A percentile compares a stretch with the other conserved stretches of the same genome.
These are phyloP conservation scores for Ellobium chinense DNA, from an alignment of 2,888 invertebrate genomes.

Conservation along the genomic window DNA sequence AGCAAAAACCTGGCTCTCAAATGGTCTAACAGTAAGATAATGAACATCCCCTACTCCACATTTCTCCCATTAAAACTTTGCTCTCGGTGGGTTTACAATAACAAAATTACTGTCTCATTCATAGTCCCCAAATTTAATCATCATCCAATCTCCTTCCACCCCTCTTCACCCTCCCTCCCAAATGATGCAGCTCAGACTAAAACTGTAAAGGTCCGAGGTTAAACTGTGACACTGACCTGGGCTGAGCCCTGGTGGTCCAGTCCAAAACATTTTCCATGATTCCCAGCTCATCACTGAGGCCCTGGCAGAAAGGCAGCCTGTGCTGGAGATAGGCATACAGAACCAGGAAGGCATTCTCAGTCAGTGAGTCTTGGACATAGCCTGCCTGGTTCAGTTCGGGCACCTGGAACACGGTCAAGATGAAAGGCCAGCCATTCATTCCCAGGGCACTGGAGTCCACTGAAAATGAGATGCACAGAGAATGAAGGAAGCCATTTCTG, in stretches of 20 bases:
- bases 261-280: conserved; percentile 66
- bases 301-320: conserved; percentile 68
- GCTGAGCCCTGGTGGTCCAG: conserved; percentile 70
- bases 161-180: background rate
- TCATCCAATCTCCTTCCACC: background rate
- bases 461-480: background rate
- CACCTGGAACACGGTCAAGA: conserved; percentile 70
- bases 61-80: no score
- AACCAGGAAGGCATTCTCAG: conserved; percentile 70
- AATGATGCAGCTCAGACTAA: no score
- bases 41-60: no score
- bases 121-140: no score
- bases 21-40: no score
- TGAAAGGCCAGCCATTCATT: conserved; percentile 64
- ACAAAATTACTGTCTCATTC: no score
- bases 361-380: conserved; percentile 67
- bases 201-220: no score
- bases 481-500: no score
- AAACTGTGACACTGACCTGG: conserved; percentile 63
- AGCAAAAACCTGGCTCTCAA: no score
- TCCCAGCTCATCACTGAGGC: conserved; percentile 62
- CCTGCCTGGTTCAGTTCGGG: conserved; percentile 72
- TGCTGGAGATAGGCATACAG: conserved; percentile 72
- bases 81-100: no score
- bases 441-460: background rate